phyloP scores from a whole-genome alignment of 2,888 invertebrate genomes.

The Ellobium chinense region DNA sequence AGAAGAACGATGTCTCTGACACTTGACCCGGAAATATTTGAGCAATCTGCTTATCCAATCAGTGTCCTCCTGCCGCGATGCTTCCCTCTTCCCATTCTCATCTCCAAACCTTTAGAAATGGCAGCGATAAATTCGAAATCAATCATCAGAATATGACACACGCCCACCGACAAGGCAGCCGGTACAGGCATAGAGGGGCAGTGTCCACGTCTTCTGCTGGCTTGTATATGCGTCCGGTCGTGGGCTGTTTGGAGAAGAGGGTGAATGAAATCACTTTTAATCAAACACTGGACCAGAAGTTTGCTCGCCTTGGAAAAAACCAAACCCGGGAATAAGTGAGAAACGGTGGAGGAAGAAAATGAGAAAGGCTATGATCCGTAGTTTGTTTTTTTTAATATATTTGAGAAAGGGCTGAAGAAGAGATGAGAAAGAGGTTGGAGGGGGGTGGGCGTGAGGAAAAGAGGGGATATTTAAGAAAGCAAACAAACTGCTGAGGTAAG shows the following conservation, averaged over 20 bases:
- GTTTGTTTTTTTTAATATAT: too few relatives aligned
- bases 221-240: constrained; percentile 16
- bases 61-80: constrained; percentile 15
- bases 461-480: too few relatives aligned
- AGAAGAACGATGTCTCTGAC: constrained; percentile 21
- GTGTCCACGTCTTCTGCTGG: neutral
- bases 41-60: constrained; percentile 46
- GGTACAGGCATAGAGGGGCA: neutral
- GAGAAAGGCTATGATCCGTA: neutral
- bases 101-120: constrained; percentile 43
- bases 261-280: constrained; percentile 44
- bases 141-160: constrained; percentile 29
- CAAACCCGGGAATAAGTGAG: neutral
- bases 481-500: too few relatives aligned
- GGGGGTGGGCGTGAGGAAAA: too few relatives aligned
- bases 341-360: constrained; percentile 13
- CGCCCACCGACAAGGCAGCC: neutral
- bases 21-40: constrained; percentile 43
- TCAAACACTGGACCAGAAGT: constrained; percentile 36
- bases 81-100: constrained; percentile 22
- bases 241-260: constrained; percentile 16
- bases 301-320: neutral
- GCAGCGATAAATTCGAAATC: constrained; percentile 38
- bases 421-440: too few relatives aligned
- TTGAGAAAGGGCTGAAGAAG: too few relatives aligned